These are phyloP conservation scores for Pipistrellus pipistrellus DNA, from an alignment of 2,797 vertebrate species.

Conservation along the genomic window DNA sequence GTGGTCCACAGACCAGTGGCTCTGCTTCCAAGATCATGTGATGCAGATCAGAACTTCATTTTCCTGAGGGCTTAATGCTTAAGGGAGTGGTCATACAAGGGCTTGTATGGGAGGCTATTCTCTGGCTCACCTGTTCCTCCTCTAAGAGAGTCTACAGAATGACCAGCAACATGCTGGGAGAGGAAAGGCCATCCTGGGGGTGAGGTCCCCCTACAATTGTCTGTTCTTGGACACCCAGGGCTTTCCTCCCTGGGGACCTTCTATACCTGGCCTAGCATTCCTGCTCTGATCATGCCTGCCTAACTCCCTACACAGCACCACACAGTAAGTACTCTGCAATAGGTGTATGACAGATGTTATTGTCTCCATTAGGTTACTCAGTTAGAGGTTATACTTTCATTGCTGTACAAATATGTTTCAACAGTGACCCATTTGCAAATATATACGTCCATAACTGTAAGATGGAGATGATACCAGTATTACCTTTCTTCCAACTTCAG, in stretches of 20 bases:
- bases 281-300: neutral
- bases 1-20: neutral
- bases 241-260: neutral
- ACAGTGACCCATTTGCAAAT: constrained; percentile 62
- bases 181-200: neutral
- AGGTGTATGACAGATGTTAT: neutral
- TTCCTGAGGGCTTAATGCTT: neutral
- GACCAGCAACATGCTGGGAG: neutral
- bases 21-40: neutral
- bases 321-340: neutral
- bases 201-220: neutral
- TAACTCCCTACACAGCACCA: neutral
- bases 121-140: neutral
- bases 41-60: neutral
- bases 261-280: neutral
- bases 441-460: neutral
- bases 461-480: neutral
- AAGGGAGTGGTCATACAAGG: neutral
- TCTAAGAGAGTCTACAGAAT: neutral
- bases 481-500: constrained; percentile 60
- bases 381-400: constrained; percentile 30
- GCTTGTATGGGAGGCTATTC: neutral
- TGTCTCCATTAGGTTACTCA: constrained; percentile 34
- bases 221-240: neutral
- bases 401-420: constrained; percentile 52